Conservation (phyloP, 2,113 vertebrate genomes). For the Apistogramma diplotaenia region DNA sequence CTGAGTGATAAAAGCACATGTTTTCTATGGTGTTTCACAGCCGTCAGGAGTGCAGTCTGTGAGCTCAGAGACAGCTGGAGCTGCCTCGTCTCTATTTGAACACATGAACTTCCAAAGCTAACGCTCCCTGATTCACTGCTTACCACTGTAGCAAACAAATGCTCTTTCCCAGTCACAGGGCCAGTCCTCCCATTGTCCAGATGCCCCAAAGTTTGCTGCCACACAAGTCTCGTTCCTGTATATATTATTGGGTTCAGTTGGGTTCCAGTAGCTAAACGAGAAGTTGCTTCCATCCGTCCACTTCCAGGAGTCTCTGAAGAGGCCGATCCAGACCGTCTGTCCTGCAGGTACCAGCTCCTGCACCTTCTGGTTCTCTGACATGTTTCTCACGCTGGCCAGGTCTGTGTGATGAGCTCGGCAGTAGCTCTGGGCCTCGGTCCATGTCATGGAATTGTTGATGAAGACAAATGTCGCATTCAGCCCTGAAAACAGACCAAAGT, state of each 20-base stretch:
- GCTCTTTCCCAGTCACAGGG: rapidly evolving
- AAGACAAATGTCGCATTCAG: neutral
- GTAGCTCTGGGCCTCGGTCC: neutral
- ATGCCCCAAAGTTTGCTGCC: rapidly evolving
- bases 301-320: slow-evolving; percentile 1
- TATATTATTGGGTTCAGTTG: rapidly evolving
- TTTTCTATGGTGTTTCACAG: neutral
- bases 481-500: neutral
- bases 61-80: neutral
- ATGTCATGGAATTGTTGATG: rapidly evolving
- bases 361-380: neutral
- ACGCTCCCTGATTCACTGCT: neutral
- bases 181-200: neutral
- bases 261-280: neutral
- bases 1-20: neutral
- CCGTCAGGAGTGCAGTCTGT: neutral
- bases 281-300: neutral
- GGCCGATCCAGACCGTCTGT: slow-evolving; percentile 9
- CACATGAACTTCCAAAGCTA: neutral
- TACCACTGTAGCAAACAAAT: neutral
- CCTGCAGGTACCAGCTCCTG: neutral
- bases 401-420: neutral
- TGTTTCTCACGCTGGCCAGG: neutral
- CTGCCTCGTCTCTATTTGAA: neutral
- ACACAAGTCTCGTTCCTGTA: rapidly evolving